A percentile compares a stretch with the other conserved stretches of the same genome.
Evolutionary conservation across 2,797 vertebrate genomes (phyloP).

Genomic region (Spheniscus humboldti): DNA sequence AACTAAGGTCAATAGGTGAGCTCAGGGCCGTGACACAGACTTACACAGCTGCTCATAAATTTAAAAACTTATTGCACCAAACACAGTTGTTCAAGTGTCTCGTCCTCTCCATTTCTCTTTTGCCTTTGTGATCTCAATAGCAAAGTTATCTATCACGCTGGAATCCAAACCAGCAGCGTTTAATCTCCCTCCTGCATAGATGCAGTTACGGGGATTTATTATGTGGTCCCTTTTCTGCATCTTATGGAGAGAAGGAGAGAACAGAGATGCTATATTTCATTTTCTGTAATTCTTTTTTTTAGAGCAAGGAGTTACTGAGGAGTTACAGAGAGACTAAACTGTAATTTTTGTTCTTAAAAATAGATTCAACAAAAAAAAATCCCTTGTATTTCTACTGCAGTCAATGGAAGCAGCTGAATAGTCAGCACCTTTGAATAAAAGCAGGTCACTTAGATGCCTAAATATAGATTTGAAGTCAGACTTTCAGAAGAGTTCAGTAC

Average conservation of each 20-base stretch:
- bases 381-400: neutral
- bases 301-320: neutral
- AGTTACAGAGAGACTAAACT: neutral
- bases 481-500: neutral
- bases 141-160: neutral
- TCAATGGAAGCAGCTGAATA: slow-evolving; percentile 1
- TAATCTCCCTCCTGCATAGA: neutral
- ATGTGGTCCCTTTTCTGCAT: neutral
- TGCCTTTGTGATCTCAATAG: neutral
- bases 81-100: neutral
- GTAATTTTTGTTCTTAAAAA: neutral
- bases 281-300: neutral
- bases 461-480: slow-evolving; percentile 46
- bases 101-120: neutral
- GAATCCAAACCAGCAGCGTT: neutral
- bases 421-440: slow-evolving; percentile 45
- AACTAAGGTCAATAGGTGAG: neutral
- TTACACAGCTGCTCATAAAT: neutral
- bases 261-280: neutral
- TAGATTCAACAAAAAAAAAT: neutral
- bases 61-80: neutral
- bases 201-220: neutral
- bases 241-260: neutral
- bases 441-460: slow-evolving; percentile 31
- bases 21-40: neutral